phyloP scores from a whole-genome alignment of 2,113 vertebrate species.

The Pristiophorus japonicus region DNA sequence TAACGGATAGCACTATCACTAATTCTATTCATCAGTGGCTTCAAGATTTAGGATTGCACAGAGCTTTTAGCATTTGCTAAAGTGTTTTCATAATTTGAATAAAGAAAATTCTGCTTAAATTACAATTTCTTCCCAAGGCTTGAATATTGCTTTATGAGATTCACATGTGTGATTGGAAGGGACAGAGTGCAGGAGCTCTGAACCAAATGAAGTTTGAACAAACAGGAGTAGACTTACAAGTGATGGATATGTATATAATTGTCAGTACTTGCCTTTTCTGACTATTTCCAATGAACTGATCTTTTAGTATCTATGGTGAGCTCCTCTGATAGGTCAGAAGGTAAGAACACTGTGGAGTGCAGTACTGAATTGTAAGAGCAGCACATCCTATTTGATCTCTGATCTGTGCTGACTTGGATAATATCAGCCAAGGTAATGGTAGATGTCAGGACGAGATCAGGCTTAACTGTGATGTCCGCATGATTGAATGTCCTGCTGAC shows the following conservation, averaged over 20 bases:
- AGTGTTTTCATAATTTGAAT: neutral
- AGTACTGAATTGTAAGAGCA: neutral
- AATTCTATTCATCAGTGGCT: neutral
- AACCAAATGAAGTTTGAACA: neutral
- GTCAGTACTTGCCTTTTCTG: neutral
- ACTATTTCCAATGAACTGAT: neutral
- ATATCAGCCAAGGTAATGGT: neutral
- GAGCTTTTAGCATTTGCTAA: neutral
- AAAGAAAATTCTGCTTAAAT: neutral
- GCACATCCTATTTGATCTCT: neutral
- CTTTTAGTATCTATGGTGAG: neutral
- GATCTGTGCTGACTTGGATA: neutral
- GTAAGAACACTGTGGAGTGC: neutral
- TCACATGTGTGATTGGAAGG: neutral
- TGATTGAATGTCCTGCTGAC: neutral
- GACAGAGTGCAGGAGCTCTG: neutral
- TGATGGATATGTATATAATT: neutral
- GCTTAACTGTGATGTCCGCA: neutral
- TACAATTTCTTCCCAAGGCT: neutral
- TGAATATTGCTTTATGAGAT: neutral
- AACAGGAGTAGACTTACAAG: neutral
- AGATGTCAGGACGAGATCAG: neutral
- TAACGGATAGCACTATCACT: neutral
- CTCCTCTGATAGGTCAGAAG: too few relatives aligned
- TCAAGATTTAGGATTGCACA: slow-evolving; percentile 19